These are phyloP conservation scores for Octodon degus DNA, from an alignment of 2,113 vertebrate species.

Conservation along the genomic window DNA sequence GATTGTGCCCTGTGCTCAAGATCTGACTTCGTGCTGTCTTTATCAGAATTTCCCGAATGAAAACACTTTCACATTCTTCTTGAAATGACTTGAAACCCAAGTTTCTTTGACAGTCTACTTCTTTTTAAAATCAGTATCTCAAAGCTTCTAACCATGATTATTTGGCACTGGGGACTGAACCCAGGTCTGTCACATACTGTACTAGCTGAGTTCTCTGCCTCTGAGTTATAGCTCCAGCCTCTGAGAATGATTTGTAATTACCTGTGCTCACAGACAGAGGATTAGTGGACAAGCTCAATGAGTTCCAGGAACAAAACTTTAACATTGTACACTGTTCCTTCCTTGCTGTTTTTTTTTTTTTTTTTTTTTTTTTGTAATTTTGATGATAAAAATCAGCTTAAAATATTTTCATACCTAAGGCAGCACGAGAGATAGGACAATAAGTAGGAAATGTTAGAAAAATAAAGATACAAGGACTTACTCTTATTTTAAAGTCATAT, in stretches of 20 bases:
- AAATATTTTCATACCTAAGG: neutral
- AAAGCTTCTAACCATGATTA: slow-evolving; percentile 15
- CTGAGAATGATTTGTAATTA: neutral
- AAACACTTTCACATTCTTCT: slow-evolving; percentile 27
- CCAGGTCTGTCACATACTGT: neutral
- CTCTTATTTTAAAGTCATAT: neutral
- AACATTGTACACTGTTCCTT: neutral
- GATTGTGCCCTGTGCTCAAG: neutral
- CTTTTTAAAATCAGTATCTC: neutral
- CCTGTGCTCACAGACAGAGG: neutral
- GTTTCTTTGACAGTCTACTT: slow-evolving; percentile 3
- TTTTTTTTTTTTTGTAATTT: neutral
- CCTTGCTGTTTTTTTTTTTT: neutral
- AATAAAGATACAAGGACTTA: neutral
- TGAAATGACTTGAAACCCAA: neutral
- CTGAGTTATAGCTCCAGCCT: neutral
- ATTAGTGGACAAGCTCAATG: neutral
- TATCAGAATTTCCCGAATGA: neutral
- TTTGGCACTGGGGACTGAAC: neutral
- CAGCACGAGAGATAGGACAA: neutral
- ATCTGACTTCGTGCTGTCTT: neutral
- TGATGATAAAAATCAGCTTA: slow-evolving; percentile 45
- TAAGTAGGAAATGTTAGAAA: neutral
- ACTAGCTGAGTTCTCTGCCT: neutral
- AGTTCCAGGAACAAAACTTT: slow-evolving; percentile 27